Evolutionary conservation across 2,113 vertebrate species (phyloP).

Genomic region (Isichthys henryi): DNA sequence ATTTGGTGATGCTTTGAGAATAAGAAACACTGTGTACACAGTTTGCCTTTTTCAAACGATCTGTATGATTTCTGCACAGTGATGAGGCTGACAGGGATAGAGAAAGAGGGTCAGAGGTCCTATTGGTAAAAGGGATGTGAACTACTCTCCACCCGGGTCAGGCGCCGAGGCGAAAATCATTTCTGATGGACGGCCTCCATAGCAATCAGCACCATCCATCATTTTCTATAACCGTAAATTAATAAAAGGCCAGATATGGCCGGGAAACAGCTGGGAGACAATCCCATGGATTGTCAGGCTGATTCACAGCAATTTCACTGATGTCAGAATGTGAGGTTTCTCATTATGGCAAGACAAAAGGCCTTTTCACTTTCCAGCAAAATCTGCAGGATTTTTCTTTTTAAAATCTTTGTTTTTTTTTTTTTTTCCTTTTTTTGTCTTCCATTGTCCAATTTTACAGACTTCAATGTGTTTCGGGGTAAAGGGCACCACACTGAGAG

Average conservation of each 20-base stretch:
- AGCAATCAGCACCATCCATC: conserved; percentile 3
- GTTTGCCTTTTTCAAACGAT: background rate
- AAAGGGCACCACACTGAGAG: background rate
- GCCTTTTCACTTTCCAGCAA: background rate
- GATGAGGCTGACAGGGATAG: background rate
- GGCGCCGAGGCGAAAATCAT: background rate
- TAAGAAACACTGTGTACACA: background rate
- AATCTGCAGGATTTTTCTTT: background rate
- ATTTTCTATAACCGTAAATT: background rate
- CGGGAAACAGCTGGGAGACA: background rate
- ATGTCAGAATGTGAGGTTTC: conserved; percentile 14
- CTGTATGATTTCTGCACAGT: background rate
- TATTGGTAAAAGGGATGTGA: background rate
- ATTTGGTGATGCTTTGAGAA: background rate
- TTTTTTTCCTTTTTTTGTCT: background rate
- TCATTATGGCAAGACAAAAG: background rate
- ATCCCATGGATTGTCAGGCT: conserved; percentile 13
- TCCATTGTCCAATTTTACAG: background rate
- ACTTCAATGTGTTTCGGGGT: background rate
- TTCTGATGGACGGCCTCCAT: conserved; percentile 6
- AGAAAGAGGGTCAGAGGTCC: background rate
- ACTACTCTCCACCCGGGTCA: background rate
- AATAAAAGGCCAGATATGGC: conserved; percentile 10
- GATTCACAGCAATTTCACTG: conserved; percentile 15
- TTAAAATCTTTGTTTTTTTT: background rate